Conservation (phyloP, 2,113 vertebrate genomes). For the Hemibagrus wyckioides region DNA sequence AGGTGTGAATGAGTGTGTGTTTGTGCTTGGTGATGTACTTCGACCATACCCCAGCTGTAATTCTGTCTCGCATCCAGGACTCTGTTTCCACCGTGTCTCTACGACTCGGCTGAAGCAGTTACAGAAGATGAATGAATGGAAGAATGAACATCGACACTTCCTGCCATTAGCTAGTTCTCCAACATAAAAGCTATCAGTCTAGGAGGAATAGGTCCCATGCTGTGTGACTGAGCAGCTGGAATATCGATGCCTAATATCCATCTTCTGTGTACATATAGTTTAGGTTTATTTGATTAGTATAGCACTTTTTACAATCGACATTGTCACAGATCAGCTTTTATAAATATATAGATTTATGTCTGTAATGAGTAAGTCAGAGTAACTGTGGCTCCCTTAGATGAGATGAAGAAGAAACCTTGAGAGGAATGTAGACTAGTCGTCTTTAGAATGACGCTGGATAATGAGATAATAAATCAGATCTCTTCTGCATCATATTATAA, state of each 20-base stretch:
- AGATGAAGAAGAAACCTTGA: neutral
- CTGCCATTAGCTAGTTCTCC: neutral
- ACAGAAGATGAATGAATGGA: neutral
- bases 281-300: neutral
- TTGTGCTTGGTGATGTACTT: neutral
- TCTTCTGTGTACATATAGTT: neutral
- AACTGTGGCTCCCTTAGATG: neutral
- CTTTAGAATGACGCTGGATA: neutral
- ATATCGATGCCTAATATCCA: neutral
- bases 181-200: neutral
- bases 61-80: neutral
- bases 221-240: neutral
- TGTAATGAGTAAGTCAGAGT: neutral
- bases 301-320: neutral
- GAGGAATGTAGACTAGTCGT: neutral
- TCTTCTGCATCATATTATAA: neutral
- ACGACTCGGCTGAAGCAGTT: neutral
- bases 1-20: neutral
- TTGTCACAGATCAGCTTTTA: neutral
- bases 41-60: neutral
- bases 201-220: neutral
- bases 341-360: neutral
- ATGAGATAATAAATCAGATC: neutral
- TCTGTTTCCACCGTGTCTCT: neutral
- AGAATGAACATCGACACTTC: neutral